Base-by-base conservation (phyloP, 2,113 vertebrate species). In the Fregata magnificens region DNA sequence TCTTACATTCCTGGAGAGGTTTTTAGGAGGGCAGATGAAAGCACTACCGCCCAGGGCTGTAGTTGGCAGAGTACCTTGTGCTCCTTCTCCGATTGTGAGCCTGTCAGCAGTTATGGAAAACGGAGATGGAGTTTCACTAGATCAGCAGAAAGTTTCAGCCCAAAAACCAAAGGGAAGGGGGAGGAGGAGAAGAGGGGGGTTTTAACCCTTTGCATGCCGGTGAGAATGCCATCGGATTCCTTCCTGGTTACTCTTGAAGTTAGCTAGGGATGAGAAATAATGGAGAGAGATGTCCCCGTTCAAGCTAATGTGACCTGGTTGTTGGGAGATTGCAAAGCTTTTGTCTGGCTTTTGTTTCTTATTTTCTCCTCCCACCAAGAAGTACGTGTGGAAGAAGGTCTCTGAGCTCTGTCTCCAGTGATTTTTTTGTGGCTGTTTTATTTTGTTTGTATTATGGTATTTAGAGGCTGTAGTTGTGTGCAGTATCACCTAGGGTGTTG, bases 71-170 rank as follows among this genome's bases (percentile, higher is more conserved):
- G 62, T 5, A 10, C 65, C 52, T 32, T 36, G 65, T 42, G 58
- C 50, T 94, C 22, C 0, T 72, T 67, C 70, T 82, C 66, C 6
- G 2, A 1, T 53, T 24, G 40, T 61, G 74, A 87, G 40, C 56
- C 76, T 42, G 10, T 67, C 81, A 81, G 90, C 81, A 56, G 20
- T 6, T 42, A 49, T 88, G 91, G 59, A 17, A 65, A 65, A 44
- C 1, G 7, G 83, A 84, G 94, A 63, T 78, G 89, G 86, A 70
- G 28, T 86, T 91, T 90, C 81, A 59, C 69, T 16, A 7, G 6
- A 58, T 34, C 88, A 87, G 84, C 89, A 89, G 72, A 89, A 90
- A 56, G 21, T 73, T 92, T 70, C 53, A 85, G 38, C 66, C 90
- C 91, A 77, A 89, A 77, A 72, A 53, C 40, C 67, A 53, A 38